Conservation (phyloP, 2,797 vertebrate species). For the Simalia tracyae region DNA sequence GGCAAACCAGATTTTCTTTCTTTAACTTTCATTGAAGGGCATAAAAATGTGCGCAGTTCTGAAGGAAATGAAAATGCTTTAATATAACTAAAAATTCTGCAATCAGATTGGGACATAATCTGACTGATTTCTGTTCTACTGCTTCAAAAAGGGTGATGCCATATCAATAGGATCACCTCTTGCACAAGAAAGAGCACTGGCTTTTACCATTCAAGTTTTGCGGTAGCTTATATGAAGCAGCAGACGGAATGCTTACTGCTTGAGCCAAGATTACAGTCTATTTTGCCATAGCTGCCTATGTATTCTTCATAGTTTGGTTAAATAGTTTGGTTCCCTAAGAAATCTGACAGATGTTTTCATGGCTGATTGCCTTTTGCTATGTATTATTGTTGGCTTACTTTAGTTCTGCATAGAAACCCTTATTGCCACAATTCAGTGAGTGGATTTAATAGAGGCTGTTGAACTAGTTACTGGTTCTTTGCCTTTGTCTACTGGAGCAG, state of each 20-base stretch:
- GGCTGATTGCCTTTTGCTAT: neutral
- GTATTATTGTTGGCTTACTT: neutral
- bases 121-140: neutral
- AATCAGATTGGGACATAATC: neutral
- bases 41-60: neutral
- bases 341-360: neutral
- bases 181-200: neutral
- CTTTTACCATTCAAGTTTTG: neutral
- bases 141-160: neutral
- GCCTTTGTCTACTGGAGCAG: neutral
- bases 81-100: neutral
- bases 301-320: neutral
- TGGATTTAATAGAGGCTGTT: neutral
- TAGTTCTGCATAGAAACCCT: neutral
- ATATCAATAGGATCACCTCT: neutral
- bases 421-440: neutral
- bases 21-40: neutral
- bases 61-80: neutral
- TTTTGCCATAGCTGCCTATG: neutral
- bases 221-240: neutral
- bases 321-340: neutral
- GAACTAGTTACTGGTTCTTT: neutral
- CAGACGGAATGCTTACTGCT: neutral
- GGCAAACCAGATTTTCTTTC: neutral
- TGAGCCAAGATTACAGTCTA: neutral